Evolutionary conservation across 2,797 vertebrate species (phyloP).

Genomic region (Dromococcyx pavoninus): DNA sequence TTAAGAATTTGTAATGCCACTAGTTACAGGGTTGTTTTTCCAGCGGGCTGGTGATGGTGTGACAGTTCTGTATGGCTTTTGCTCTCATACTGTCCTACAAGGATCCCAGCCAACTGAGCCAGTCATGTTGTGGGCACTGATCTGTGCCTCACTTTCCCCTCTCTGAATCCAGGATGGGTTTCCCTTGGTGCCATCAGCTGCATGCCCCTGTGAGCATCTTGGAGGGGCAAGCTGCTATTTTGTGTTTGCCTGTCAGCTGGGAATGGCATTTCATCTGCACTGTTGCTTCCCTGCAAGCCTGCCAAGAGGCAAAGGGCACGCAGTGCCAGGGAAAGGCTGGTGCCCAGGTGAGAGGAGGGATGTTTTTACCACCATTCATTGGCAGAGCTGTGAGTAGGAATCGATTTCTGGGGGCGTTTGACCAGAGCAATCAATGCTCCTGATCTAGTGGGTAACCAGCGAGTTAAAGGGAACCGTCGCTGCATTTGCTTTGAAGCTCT

Average conservation of each 20-base stretch:
- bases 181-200: background rate
- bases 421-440: background rate
- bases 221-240: background rate
- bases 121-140: background rate
- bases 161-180: background rate
- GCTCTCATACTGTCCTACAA: background rate
- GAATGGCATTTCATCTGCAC: rapidly evolving
- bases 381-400: background rate
- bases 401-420: background rate
- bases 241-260: background rate
- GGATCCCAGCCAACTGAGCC: background rate
- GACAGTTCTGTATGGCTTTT: background rate
- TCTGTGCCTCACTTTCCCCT: background rate
- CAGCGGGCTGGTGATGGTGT: rapidly evolving
- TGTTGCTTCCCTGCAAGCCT: rapidly evolving
- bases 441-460: background rate
- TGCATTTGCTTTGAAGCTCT: rapidly evolving
- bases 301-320: rapidly evolving
- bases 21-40: background rate
- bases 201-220: background rate
- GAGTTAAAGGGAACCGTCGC: background rate
- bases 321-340: background rate
- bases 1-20: background rate
- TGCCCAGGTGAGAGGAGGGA: background rate
- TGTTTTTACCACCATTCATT: background rate